A percentile compares a stretch with the other conserved stretches of the same genome.
Evolutionary conservation across 2,113 vertebrate genomes (phyloP).

Genomic region (Sardina pilchardus): DNA sequence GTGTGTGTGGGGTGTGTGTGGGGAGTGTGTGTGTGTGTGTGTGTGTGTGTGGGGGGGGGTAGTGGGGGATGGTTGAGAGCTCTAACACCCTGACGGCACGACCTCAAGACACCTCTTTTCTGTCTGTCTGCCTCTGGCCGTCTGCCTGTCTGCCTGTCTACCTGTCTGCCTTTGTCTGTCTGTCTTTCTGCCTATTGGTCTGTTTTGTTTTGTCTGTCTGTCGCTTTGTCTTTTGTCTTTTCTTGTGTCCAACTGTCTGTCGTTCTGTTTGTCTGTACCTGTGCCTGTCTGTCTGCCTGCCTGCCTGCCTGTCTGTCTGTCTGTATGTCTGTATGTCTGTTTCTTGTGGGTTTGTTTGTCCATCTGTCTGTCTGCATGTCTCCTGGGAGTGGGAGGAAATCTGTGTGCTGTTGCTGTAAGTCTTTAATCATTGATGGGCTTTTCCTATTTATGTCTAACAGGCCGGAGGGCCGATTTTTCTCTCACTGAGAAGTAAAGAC

Average conservation of each 20-base stretch:
- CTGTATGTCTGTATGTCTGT: neutral
- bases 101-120: conserved; percentile 35
- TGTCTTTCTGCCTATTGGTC: neutral
- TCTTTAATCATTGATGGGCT: conserved; percentile 70
- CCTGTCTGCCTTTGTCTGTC: conserved; percentile 21
- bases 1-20: neutral
- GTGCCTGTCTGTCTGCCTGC: neutral
- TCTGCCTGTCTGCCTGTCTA: conserved; percentile 36
- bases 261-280: neutral
- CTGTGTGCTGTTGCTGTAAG: conserved; percentile 50
- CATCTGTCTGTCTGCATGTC: conserved; percentile 55
- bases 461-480: conserved; percentile 61
- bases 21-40: conserved; percentile 15
- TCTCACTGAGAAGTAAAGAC: neutral
- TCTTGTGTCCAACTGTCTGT: neutral
- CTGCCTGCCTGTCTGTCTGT: conserved; percentile 21
- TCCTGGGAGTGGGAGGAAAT: conserved; percentile 32
- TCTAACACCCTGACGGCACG: conserved; percentile 24
- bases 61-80: conserved; percentile 29
- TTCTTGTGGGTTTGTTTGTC: neutral
- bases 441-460: conserved; percentile 53
- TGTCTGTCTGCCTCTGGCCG: conserved; percentile 11
- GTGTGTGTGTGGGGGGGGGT: conserved; percentile 25
- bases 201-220: conserved; percentile 27
- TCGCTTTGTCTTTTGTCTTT: conserved; percentile 8